A percentile compares a stretch with the other conserved stretches of the same genome.
These are phyloP conservation scores for Motacilla alba DNA, from an alignment of 2,113 vertebrate genomes.

Conservation along the genomic window DNA sequence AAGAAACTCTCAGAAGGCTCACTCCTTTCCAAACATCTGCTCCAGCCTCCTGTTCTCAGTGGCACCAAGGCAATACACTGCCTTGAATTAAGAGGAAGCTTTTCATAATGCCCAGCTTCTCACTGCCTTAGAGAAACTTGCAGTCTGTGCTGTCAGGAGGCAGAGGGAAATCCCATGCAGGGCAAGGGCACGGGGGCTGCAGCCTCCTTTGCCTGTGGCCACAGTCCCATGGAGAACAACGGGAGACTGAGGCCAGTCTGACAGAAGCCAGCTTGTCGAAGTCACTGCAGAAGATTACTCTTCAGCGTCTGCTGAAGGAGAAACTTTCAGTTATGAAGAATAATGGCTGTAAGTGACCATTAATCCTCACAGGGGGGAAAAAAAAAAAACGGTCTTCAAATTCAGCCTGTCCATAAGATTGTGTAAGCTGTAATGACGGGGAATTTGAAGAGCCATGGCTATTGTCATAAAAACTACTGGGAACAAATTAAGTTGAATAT, in stretches of 20 bases:
- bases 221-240: conserved; percentile 37
- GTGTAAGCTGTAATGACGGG: background rate
- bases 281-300: conserved; percentile 33
- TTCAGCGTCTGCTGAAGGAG: conserved; percentile 51
- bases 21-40: background rate
- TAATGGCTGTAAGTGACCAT: conserved; percentile 11
- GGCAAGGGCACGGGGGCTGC: conserved; percentile 1
- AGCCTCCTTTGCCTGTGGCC: conserved; percentile 25
- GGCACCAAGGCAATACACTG: background rate
- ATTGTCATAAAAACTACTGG: background rate
- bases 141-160: conserved; percentile 10
- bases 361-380: background rate
- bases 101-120: conserved; percentile 9
- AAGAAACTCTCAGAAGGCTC: background rate
- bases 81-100: background rate
- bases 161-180: conserved; percentile 24
- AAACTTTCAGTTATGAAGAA: conserved; percentile 46
- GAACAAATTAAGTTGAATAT: background rate
- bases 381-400: background rate
- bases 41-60: background rate
- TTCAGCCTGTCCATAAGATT: background rate
- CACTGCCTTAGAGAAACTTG: background rate
- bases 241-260: background rate
- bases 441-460: background rate
- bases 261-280: background rate